Evolutionary conservation across 2,888 invertebrate species (phyloP).

Genomic region (Nebria brevicollis): DNA sequence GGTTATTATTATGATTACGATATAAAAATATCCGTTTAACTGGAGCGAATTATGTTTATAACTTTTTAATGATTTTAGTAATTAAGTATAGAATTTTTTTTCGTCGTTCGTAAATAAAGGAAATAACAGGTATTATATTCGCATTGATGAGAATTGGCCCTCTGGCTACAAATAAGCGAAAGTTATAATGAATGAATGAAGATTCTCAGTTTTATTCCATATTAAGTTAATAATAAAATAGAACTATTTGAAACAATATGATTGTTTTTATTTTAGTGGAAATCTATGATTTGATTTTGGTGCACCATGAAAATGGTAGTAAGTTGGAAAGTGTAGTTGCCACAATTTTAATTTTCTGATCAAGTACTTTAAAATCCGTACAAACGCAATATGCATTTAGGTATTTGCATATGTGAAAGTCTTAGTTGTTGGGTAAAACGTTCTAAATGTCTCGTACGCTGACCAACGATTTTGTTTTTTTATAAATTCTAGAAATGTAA

Average conservation of each 20-base stretch:
- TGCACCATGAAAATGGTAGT: neutral
- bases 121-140: no score
- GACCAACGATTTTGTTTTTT: neutral
- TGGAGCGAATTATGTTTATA: neutral
- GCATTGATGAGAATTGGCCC: no score
- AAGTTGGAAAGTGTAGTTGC: neutral
- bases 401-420: conserved; percentile 20
- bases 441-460: conserved; percentile 19
- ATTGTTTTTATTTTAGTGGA: no score
- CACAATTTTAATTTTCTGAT: neutral
- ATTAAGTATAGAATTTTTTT: neutral
- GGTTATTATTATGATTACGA: neutral
- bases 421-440: neutral
- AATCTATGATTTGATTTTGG: no score
- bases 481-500: neutral
- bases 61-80: neutral
- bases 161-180: no score
- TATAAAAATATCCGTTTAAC: neutral
- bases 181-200: no score
- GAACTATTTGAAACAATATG: no score
- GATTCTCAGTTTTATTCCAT: no score
- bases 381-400: neutral
- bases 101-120: neutral
- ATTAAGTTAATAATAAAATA: no score
- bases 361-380: conserved; percentile 6